A percentile compares a stretch with the other conserved stretches of the same genome.
These are phyloP conservation scores for Xanthostigma xanthostigma DNA, from an alignment of 2,888 invertebrate genomes.

Conservation along the genomic window DNA sequence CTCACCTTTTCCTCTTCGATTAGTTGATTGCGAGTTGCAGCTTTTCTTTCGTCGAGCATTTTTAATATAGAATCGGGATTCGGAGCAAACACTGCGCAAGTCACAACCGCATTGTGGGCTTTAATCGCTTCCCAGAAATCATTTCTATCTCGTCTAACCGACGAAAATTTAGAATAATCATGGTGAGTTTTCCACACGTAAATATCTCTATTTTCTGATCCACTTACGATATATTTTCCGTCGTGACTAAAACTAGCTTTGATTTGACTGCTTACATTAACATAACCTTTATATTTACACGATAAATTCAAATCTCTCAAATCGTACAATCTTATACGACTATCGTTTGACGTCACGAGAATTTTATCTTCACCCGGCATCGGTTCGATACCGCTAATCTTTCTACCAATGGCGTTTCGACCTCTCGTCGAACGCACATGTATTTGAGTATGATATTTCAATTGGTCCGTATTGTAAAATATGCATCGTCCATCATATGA, in stretches of 20 bases:
- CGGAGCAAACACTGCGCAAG: conserved; percentile 94
- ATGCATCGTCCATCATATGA: conserved; percentile 97
- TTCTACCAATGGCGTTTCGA: conserved; percentile 84
- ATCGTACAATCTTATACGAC: conserved; percentile 90
- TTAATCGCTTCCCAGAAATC: conserved; percentile 96
- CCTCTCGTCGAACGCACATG: conserved; percentile 92
- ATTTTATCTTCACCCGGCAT: conserved; percentile 94
- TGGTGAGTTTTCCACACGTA: conserved; percentile 98
- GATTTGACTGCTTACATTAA: conserved; percentile 92
- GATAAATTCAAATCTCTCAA: conserved; percentile 84
- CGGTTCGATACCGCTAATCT: conserved; percentile 95
- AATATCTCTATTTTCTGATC: conserved; percentile 93
- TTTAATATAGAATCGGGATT: conserved; percentile 83
- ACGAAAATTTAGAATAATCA: conserved; percentile 88
- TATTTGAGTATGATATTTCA: conserved; percentile 96
- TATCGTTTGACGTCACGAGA: conserved; percentile 94
- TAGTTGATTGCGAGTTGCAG: conserved; percentile 25
- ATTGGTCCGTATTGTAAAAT: conserved; percentile 94
- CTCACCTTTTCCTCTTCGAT: conserved; percentile 18
- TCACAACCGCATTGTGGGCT: conserved; percentile 91
- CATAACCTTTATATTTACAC: conserved; percentile 51
- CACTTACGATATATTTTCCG: conserved; percentile 93
- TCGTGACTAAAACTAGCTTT: conserved; percentile 96
- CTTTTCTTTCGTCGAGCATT: conserved; percentile 45
- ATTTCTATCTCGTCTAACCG: conserved; percentile 81